Conservation (phyloP, 2,113 vertebrate genomes). For the Tragelaphus scriptus region DNA sequence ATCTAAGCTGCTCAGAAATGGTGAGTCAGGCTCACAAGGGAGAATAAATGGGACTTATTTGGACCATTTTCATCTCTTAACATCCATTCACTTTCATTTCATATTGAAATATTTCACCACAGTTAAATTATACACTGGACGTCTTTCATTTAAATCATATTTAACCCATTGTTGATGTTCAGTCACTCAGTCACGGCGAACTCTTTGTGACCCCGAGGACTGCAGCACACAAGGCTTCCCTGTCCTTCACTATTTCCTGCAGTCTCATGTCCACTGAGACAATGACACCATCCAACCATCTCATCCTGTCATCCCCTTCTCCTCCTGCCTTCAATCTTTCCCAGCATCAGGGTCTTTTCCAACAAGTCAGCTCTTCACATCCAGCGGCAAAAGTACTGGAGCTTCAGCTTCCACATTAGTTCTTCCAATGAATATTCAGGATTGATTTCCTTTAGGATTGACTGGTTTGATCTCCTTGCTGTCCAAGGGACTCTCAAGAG, state of each 20-base stretch:
- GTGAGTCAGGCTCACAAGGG: not conserved
- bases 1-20: not conserved
- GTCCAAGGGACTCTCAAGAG: not conserved
- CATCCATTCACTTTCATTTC: not conserved
- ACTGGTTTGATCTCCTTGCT: not conserved
- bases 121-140: not conserved
- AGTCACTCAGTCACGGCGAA: not conserved
- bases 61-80: not conserved
- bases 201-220: not conserved
- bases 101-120: not conserved
- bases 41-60: not conserved
- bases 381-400: not conserved
- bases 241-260: not conserved
- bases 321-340: not conserved
- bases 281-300: not conserved
- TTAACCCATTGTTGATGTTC: not conserved
- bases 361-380: not conserved
- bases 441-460: not conserved
- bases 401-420: not conserved
- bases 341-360: not conserved
- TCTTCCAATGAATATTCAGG: not conserved
- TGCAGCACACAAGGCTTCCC: not conserved
- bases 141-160: not conserved
- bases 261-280: not conserved
- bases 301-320: not conserved